Percentiles rank a stretch among this genome's conserved stretches.
These are phyloP conservation scores for Chloromyia formosa DNA, from an alignment of 2,888 invertebrate genomes.

Conservation along the genomic window DNA sequence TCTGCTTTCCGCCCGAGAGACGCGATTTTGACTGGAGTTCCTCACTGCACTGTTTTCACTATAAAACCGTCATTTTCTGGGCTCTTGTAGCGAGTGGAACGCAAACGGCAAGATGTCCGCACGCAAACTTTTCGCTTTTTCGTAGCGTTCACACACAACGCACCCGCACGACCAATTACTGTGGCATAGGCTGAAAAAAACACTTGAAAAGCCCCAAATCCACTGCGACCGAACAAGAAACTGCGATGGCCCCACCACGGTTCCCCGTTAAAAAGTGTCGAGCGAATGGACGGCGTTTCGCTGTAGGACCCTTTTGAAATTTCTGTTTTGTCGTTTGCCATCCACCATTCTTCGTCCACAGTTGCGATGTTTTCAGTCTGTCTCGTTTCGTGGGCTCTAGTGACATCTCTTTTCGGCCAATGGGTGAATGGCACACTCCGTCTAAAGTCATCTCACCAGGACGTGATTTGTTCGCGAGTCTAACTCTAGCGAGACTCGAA, in stretches of 20 bases:
- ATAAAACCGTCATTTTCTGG: constrained; percentile 14
- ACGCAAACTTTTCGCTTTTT: neutral
- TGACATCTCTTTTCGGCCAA: no score
- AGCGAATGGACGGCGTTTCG: constrained; percentile 22
- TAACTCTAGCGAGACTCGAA: no score
- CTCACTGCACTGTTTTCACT: constrained; percentile 15
- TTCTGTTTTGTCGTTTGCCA: neutral
- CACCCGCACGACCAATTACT: neutral
- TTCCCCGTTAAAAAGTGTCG: constrained; percentile 13
- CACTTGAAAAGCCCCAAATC: constrained; percentile 13
- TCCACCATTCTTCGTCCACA: constrained; percentile 2
- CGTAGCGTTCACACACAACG: neutral
- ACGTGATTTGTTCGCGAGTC: no score
- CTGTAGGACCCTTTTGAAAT: constrained; percentile 4
- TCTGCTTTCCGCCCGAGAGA: constrained; percentile 11
- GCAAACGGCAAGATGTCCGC: neutral
- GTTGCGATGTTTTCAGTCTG: constrained; percentile 2
- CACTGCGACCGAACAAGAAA: constrained; percentile 16
- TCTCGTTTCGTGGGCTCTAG: neutral
- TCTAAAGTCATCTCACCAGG: no score
- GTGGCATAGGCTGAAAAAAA: neutral
- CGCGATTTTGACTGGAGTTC: constrained; percentile 9
- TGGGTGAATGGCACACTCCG: no score
- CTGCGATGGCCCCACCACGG: constrained; percentile 22
- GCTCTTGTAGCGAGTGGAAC: neutral